Conservation (phyloP, 2,113 vertebrate genomes). For the Myrmophylax atrothorax region DNA sequence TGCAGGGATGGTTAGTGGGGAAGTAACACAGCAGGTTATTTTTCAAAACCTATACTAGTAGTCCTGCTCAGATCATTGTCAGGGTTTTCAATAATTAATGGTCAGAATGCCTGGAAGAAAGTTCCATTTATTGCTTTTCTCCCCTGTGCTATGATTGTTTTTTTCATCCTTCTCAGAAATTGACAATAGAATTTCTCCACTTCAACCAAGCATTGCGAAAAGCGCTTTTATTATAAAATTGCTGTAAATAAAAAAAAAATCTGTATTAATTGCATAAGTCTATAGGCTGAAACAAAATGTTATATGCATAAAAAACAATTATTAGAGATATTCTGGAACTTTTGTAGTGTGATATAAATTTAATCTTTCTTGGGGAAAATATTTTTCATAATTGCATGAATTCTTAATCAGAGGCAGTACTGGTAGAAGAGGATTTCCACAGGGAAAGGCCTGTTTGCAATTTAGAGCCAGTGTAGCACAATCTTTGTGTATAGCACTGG, state of each 20-base stretch:
- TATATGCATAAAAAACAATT: neutral
- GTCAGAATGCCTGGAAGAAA: constrained; percentile 2
- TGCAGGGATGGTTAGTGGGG: neutral
- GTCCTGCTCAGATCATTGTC: neutral
- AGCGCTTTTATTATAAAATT: neutral
- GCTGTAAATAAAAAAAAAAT: neutral
- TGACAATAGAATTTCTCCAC: neutral
- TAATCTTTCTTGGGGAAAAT: neutral
- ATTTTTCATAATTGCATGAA: neutral
- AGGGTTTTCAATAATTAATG: constrained; percentile 23
- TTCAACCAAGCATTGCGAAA: neutral
- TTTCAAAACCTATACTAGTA: constrained; percentile 18
- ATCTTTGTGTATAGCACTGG: neutral
- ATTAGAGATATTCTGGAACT: neutral
- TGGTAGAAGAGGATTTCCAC: neutral
- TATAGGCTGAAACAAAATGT: neutral
- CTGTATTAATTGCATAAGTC: neutral
- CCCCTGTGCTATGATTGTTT: neutral
- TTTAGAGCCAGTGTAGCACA: neutral
- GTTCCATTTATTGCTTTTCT: neutral
- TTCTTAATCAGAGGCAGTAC: neutral
- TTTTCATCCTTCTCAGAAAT: neutral
- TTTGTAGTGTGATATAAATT: neutral
- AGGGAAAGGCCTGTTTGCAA: neutral
- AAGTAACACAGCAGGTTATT: neutral